phyloP scores from a whole-genome alignment of 2,797 vertebrate species.

The Hippoglossus hippoglossus region DNA sequence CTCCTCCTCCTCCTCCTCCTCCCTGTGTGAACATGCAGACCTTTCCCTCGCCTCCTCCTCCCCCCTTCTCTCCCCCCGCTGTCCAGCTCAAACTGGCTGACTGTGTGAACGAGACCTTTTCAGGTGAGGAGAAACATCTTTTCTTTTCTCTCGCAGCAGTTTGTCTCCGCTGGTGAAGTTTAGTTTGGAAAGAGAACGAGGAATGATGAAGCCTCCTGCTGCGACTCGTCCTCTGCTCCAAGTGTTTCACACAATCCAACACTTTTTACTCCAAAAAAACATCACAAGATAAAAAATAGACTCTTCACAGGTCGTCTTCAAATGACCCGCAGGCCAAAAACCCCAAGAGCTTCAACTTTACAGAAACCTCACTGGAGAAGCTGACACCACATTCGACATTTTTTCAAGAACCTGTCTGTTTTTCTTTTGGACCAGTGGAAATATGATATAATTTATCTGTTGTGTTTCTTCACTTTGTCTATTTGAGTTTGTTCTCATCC shows the following conservation, averaged over 20 bases:
- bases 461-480: no score
- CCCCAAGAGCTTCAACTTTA: no score
- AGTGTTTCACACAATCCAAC: background rate
- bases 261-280: no score
- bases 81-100: background rate
- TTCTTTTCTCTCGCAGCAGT: background rate
- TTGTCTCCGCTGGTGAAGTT: constrained; percentile 3
- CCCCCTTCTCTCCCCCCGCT: constrained; percentile 7
- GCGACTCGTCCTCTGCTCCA: background rate
- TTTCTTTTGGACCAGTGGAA: no score
- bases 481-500: no score
- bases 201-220: background rate
- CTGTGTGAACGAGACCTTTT: constrained; percentile 62
- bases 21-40: constrained; percentile 52
- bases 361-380: no score
- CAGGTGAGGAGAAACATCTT: constrained; percentile 38
- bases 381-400: no score
- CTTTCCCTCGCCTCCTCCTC: constrained; percentile 51
- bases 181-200: background rate
- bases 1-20: constrained; percentile 24
- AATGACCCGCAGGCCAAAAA: no score
- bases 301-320: no score
- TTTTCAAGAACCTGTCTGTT: no score
- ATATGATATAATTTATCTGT: no score
- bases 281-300: no score